Conservation (phyloP, 2,113 vertebrate genomes). For the Pterocles gutturalis region DNA sequence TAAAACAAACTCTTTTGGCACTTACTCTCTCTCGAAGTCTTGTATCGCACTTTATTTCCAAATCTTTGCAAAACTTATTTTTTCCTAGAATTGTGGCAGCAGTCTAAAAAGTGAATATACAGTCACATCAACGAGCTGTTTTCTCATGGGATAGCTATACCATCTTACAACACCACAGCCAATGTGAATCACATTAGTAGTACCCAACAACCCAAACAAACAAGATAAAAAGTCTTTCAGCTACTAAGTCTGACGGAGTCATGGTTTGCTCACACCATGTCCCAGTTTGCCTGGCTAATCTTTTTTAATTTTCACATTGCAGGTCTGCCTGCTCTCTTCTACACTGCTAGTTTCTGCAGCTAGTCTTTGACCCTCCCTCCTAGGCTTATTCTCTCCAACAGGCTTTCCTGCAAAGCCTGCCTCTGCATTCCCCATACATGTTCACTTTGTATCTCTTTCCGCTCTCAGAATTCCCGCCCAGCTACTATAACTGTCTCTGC, state of each 20-base stretch:
- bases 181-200: background rate
- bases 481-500: background rate
- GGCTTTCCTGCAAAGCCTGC: background rate
- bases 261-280: background rate
- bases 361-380: background rate
- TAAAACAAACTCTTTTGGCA: background rate
- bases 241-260: background rate
- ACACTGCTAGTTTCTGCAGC: background rate
- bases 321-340: background rate
- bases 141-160: background rate
- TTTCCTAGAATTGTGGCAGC: constrained; percentile 85
- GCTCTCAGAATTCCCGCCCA: background rate
- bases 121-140: background rate
- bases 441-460: background rate
- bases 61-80: constrained; percentile 81
- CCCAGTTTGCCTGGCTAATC: background rate
- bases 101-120: constrained; percentile 79
- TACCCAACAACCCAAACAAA: background rate
- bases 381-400: background rate
- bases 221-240: background rate
- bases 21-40: constrained; percentile 93
- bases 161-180: background rate
- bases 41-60: constrained; percentile 83
- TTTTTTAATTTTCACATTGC: background rate
- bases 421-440: background rate